Percentiles rank a stretch among this genome's conserved stretches.
Conservation (phyloP, 2,113 vertebrate genomes). For the Hiodon alosoides region DNA sequence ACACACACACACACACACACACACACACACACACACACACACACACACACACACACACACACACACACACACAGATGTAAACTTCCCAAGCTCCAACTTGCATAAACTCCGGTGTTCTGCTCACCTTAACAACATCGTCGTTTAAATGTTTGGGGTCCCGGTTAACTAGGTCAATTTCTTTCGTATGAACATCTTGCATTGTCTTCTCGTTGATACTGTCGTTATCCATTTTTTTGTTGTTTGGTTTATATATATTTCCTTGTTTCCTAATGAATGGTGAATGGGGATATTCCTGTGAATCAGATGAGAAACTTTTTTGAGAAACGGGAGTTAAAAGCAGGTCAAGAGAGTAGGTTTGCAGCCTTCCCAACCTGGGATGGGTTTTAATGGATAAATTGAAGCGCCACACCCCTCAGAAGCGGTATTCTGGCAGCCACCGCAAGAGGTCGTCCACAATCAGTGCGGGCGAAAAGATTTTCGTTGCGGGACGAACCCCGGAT, state of each 20-base stretch:
- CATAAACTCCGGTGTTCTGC: slow-evolving; percentile 22
- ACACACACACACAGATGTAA: background rate
- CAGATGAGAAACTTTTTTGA: slow-evolving; percentile 33
- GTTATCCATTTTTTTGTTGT: slow-evolving; percentile 94
- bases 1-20: background rate
- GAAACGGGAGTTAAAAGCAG: slow-evolving; percentile 33
- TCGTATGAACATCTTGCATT: slow-evolving; percentile 83
- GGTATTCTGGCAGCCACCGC: slow-evolving; percentile 56
- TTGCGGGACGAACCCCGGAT: background rate
- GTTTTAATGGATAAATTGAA: slow-evolving; percentile 57
- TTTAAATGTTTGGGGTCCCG: slow-evolving; percentile 90
- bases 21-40: background rate
- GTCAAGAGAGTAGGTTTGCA: slow-evolving; percentile 47
- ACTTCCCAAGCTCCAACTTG: background rate
- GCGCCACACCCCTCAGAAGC: slow-evolving; percentile 76
- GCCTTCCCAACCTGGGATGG: slow-evolving; percentile 58
- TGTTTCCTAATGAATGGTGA: slow-evolving; percentile 86
- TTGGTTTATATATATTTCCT: slow-evolving; percentile 98
- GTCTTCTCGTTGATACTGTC: slow-evolving; percentile 80
- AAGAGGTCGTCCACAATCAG: slow-evolving; percentile 69
- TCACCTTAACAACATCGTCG: slow-evolving; percentile 93
- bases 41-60: too few species aligned
- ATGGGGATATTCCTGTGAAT: slow-evolving; percentile 78
- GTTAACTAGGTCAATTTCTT: slow-evolving; percentile 96
- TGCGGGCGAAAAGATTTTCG: slow-evolving; percentile 4